A percentile compares a stretch with the other conserved stretches of the same genome.
phyloP scores from a whole-genome alignment of 1,140 invertebrate species.

The Laodelphax striatellus region DNA sequence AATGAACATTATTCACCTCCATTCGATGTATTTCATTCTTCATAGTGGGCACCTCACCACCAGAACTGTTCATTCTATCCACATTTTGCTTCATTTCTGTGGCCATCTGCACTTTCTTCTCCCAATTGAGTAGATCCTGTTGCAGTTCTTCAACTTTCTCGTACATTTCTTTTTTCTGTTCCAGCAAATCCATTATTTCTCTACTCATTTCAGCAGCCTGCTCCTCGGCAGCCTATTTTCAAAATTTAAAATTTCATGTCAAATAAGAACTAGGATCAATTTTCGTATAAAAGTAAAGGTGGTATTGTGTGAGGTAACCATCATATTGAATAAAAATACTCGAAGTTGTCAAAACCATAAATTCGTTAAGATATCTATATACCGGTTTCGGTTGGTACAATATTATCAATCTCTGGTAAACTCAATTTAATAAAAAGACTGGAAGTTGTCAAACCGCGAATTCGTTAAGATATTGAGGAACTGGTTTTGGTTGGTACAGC shows the following conservation, averaged over 20 bases:
- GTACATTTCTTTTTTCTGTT: conserved; percentile 48
- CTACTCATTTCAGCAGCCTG: conserved; percentile 36
- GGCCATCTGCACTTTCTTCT: conserved; percentile 61
- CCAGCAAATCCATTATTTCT: conserved; percentile 49
- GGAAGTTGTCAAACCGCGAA: no score
- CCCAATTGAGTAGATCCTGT: conserved; percentile 60
- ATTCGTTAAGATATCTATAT: no score
- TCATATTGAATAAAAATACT: no score
- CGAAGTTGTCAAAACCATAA: no score
- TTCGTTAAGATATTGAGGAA: no score
- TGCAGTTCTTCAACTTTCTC: conserved; percentile 48
- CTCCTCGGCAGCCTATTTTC: conserved; percentile 17
- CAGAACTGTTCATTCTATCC: conserved; percentile 47
- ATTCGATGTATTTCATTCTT: conserved; percentile 71
- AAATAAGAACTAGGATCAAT: no score
- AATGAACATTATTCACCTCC: conserved; percentile 40
- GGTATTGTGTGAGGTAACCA: no score
- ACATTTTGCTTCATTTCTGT: conserved; percentile 53
- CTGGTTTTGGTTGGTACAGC: no score
- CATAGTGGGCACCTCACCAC: conserved; percentile 58
- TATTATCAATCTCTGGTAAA: no score
- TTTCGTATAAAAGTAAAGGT: no score
- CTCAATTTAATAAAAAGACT: no score
- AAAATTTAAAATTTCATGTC: not conserved
- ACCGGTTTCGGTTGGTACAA: no score